Percentiles rank a stretch among this genome's conserved stretches.
phyloP scores from a whole-genome alignment of 1,140 invertebrate genomes.

The Halictus rubicundus region DNA sequence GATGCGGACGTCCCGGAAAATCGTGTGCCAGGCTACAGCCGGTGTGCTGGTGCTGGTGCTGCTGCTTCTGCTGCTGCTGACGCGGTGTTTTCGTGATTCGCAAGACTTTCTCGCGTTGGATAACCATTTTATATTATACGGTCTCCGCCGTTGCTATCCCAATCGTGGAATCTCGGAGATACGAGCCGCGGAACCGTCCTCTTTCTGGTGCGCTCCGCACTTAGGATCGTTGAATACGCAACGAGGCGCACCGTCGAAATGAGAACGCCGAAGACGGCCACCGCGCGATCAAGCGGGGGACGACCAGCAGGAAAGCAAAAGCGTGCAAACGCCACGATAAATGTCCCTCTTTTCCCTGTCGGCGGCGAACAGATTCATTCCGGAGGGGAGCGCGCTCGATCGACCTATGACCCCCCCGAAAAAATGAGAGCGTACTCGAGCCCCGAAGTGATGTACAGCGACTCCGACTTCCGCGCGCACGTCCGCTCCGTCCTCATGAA shows the following conservation, averaged over 20 bases:
- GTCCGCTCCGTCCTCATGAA: constrained; percentile 66
- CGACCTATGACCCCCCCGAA: constrained; percentile 48
- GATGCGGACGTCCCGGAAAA: constrained; percentile 53
- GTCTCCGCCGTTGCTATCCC: neutral
- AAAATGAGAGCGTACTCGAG: constrained; percentile 69
- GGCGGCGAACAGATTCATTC: constrained; percentile 67
- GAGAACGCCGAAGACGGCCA: constrained; percentile 34
- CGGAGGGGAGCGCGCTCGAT: constrained; percentile 66
- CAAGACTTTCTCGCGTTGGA: constrained; percentile 21
- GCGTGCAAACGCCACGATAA: constrained; percentile 15
- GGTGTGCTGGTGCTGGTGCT: too few species aligned
- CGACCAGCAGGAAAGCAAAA: constrained; percentile 69
- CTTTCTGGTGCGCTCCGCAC: neutral
- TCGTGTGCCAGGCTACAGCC: constrained; percentile 54
- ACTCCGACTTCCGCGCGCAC: constrained; percentile 42
- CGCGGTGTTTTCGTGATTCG: constrained; percentile 61
- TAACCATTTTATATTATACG: constrained; percentile 27
- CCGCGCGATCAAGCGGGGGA: constrained; percentile 66
- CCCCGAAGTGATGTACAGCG: constrained; percentile 62
- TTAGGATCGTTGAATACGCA: constrained; percentile 7
- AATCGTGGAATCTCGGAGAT: neutral
- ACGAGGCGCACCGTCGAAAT: constrained; percentile 5
- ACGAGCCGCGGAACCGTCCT: constrained; percentile 20
- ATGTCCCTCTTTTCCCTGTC: constrained; percentile 54
- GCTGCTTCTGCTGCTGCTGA: constrained; percentile 49